A percentile compares a stretch with the other conserved stretches of the same genome.
These are phyloP conservation scores for Acanthurus leucopareius DNA, from an alignment of 2,797 vertebrate species.

Conservation along the genomic window DNA sequence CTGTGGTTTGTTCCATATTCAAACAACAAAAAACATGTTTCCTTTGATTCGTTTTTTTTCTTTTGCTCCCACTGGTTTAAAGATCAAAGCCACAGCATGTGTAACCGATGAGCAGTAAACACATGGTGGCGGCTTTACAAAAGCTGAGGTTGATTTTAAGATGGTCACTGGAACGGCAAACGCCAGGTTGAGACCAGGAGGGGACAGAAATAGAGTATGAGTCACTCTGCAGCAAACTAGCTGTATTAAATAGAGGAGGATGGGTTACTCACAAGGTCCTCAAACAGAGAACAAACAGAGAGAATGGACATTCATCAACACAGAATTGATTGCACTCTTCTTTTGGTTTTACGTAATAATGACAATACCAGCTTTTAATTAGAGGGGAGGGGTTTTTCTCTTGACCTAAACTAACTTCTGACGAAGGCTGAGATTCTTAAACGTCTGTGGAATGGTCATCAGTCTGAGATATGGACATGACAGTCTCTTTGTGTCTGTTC, in stretches of 20 bases:
- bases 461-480: constrained; percentile 1
- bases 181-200: constrained; percentile 57
- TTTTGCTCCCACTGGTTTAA: constrained; percentile 42
- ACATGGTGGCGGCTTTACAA: constrained; percentile 65
- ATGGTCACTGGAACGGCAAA: constrained; percentile 61
- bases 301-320: constrained; percentile 30
- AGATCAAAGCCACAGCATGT: constrained; percentile 67
- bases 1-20: constrained; percentile 41
- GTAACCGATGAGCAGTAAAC: constrained; percentile 69
- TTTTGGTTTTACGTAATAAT: constrained; percentile 5
- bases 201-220: constrained; percentile 67
- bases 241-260: constrained; percentile 57
- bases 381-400: constrained; percentile 7
- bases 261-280: constrained; percentile 28
- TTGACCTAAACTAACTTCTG: constrained; percentile 3
- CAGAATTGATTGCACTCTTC: constrained; percentile 1
- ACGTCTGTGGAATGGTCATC: background rate
- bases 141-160: constrained; percentile 64
- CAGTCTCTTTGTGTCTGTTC: background rate
- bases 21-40: constrained; percentile 57
- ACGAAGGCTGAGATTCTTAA: background rate
- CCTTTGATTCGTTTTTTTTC: constrained; percentile 46
- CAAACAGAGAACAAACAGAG: constrained; percentile 40
- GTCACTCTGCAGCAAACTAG: constrained; percentile 59
- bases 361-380: constrained; percentile 19